phyloP scores from a whole-genome alignment of 2,888 invertebrate genomes.

The Drosophila pseudotakahashii region DNA sequence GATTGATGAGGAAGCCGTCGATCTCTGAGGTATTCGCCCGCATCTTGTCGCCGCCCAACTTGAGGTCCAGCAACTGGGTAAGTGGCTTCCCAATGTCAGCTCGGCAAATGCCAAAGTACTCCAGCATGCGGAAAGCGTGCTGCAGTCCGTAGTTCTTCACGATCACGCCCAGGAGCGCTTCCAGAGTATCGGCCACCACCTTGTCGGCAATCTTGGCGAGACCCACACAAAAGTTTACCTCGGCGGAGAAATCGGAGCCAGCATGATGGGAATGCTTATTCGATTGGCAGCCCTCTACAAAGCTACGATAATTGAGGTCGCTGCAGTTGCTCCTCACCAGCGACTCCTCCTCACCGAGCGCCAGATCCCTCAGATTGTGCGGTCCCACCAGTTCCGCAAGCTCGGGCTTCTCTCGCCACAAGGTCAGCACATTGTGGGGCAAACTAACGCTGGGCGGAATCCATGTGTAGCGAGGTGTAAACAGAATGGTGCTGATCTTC shows the following conservation, averaged over 20 bases:
- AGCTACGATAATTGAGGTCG: conserved; percentile 17
- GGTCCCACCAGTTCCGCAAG: conserved; percentile 79
- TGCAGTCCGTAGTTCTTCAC: conserved; percentile 85
- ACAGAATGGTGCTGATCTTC: conserved; percentile 85
- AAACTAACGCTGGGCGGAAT: conserved; percentile 91
- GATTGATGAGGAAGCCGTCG: conserved; percentile 84
- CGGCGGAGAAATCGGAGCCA: conserved; percentile 49
- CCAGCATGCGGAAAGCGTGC: conserved; percentile 85
- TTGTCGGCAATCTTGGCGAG: conserved; percentile 87
- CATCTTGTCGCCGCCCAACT: conserved; percentile 77
- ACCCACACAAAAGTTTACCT: conserved; percentile 83
- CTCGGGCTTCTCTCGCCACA: conserved; percentile 59
- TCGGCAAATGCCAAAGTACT: conserved; percentile 88
- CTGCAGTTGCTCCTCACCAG: conserved; percentile 57
- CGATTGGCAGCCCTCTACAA: conserved; percentile 47
- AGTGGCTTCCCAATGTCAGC: conserved; percentile 80
- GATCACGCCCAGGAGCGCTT: conserved; percentile 92
- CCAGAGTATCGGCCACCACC: conserved; percentile 91
- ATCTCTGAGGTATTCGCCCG: conserved; percentile 84
- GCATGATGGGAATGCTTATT: conserved; percentile 40
- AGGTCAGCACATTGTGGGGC: conserved; percentile 84
- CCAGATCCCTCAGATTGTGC: conserved; percentile 85
- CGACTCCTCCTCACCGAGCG: conserved; percentile 84
- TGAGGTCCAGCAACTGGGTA: conserved; percentile 76
- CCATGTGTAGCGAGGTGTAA: conserved; percentile 90